Percentiles rank a stretch among this genome's conserved stretches.
phyloP scores from a whole-genome alignment of 2,888 invertebrate genomes.

The Sisyra terminalis region DNA sequence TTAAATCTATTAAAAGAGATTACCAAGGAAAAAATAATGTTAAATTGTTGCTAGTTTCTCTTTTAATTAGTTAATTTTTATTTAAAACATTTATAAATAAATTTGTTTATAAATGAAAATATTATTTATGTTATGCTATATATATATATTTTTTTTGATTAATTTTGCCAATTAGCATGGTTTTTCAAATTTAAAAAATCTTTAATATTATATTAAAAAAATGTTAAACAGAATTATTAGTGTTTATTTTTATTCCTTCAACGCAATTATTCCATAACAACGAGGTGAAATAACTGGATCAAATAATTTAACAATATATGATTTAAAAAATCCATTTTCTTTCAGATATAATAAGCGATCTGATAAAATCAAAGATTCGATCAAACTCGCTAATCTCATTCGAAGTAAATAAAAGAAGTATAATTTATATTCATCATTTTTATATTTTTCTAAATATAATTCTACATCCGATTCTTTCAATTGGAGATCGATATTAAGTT shows the following conservation, averaged over 20 bases:
- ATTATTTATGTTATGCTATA: neutral
- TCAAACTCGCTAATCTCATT: constrained; percentile 56
- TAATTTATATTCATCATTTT: constrained; percentile 37
- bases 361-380: constrained; percentile 67
- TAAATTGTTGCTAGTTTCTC: too few relatives aligned
- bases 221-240: too few relatives aligned
- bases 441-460: constrained; percentile 24
- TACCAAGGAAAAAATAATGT: too few relatives aligned
- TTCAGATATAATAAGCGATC: constrained; percentile 65
- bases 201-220: too few relatives aligned
- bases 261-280: constrained; percentile 56
- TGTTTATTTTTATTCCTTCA: constrained; percentile 21
- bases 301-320: constrained; percentile 60
- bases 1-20: too few relatives aligned
- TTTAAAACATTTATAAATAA: neutral
- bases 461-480: constrained; percentile 29
- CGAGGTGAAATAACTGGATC: constrained; percentile 73
- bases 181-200: too few relatives aligned
- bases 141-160: neutral
- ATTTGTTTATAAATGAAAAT: neutral
- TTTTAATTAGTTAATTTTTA: too few relatives aligned
- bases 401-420: constrained; percentile 63
- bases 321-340: constrained; percentile 39
- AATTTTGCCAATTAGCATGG: neutral
- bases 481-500: constrained; percentile 28